Conservation (phyloP, 2,113 vertebrate species). For the Donacobius atricapilla region DNA sequence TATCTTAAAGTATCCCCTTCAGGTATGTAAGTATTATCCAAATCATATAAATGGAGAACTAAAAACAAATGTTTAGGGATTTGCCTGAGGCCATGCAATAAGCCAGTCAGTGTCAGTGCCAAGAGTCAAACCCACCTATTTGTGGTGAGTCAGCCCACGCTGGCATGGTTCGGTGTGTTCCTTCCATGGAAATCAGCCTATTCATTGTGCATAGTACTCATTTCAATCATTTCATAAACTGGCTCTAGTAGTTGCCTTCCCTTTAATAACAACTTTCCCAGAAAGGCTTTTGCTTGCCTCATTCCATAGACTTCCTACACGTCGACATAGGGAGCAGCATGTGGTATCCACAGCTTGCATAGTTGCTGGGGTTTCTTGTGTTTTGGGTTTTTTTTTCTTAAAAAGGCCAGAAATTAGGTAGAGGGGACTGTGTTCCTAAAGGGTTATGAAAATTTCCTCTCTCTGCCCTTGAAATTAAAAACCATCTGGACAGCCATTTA, state of each 20-base stretch:
- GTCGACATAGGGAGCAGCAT: neutral
- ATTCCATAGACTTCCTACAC: neutral
- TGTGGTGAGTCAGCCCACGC: constrained; percentile 50
- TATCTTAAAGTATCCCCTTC: constrained; percentile 28
- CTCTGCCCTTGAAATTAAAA: neutral
- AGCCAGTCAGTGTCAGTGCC: neutral
- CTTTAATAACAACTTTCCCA: constrained; percentile 30
- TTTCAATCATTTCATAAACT: constrained; percentile 17
- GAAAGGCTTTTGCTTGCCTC: constrained; percentile 8
- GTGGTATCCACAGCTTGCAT: neutral
- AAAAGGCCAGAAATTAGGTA: neutral
- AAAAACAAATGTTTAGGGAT: constrained; percentile 16
- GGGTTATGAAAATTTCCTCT: neutral
- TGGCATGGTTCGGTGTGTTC: constrained; percentile 8
- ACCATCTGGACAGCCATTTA: neutral
- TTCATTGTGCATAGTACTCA: neutral
- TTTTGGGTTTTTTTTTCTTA: neutral
- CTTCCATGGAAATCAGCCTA: constrained; percentile 28
- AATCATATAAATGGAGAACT: constrained; percentile 11
- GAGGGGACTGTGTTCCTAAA: neutral
- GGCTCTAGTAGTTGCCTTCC: neutral
- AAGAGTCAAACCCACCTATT: constrained; percentile 23
- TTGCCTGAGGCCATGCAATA: neutral
- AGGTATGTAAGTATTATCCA: constrained; percentile 14
- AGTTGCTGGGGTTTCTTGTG: neutral